A percentile compares a stretch with the other conserved stretches of the same genome.
phyloP scores from a whole-genome alignment of 2,888 invertebrate species.

The Tenthredo amoena region DNA sequence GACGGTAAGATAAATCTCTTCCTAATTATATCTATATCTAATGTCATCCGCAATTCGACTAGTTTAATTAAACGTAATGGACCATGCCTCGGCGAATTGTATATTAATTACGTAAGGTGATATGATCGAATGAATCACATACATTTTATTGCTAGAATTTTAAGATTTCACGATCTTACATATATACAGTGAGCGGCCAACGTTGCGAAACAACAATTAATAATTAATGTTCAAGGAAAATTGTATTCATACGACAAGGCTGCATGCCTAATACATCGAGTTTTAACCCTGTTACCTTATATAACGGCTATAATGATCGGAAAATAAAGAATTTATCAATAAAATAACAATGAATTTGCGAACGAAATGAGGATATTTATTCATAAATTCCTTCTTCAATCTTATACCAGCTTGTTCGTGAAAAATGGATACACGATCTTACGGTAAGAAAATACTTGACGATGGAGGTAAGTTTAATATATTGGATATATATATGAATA shows the following conservation, averaged over 20 bases:
- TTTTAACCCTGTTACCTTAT: conserved; percentile 41
- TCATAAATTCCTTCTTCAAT: neutral
- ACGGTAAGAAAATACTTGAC: neutral
- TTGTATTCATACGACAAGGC: conserved; percentile 6
- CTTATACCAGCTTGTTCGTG: neutral
- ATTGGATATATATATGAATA: too few relatives aligned
- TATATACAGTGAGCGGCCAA: conserved; percentile 21
- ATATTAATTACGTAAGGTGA: neutral
- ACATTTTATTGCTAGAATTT: conserved; percentile 1
- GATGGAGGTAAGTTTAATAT: neutral
- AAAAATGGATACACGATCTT: neutral
- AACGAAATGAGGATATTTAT: neutral
- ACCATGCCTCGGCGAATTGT: conserved; percentile 26
- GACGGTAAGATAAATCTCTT: neutral
- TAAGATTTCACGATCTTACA: neutral
- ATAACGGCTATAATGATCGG: conserved; percentile 41
- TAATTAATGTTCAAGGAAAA: neutral
- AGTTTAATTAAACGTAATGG: conserved; percentile 13
- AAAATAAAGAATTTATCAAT: conserved; percentile 44
- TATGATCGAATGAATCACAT: conserved; percentile 8
- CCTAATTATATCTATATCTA: neutral
- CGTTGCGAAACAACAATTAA: neutral
- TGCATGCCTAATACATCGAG: conserved; percentile 30
- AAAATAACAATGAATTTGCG: conserved; percentile 22
- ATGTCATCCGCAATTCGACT: neutral